Conservation (phyloP, 1,140 invertebrate species). For the Bombus polaris region DNA sequence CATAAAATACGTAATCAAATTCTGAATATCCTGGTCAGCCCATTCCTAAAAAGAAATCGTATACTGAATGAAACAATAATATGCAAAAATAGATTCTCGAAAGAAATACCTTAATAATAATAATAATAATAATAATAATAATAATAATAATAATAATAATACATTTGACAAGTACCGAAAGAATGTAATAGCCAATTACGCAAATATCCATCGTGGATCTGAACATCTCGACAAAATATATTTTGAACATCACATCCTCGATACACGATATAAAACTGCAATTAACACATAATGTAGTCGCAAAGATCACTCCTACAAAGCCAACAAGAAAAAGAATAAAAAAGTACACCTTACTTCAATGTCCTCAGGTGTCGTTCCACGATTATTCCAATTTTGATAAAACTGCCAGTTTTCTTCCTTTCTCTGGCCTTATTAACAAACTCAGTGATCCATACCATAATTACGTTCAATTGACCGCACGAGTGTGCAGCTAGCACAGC, state of each 20-base stretch:
- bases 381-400: slow-evolving; percentile 27
- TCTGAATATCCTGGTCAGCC: slow-evolving; percentile 38
- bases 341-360: slow-evolving; percentile 52
- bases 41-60: slow-evolving; percentile 65
- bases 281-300: not conserved
- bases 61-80: not conserved
- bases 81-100: not conserved
- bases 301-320: not conserved
- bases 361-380: slow-evolving; percentile 63
- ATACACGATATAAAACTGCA: slow-evolving; percentile 68
- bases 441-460: slow-evolving; percentile 48
- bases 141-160: not conserved
- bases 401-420: no score
- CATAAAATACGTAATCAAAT: slow-evolving; percentile 38
- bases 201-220: slow-evolving; percentile 76
- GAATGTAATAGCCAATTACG: slow-evolving; percentile 72
- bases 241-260: slow-evolving; percentile 67
- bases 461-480: slow-evolving; percentile 61
- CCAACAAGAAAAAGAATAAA: no score
- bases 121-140: not conserved
- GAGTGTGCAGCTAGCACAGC: slow-evolving; percentile 61
- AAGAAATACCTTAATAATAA: not conserved
- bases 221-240: slow-evolving; percentile 72
- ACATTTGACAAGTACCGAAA: slow-evolving; percentile 62
- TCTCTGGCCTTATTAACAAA: not conserved